Percentiles rank a stretch among this genome's conserved stretches.
Evolutionary conservation across 2,113 vertebrate genomes (phyloP).

Genomic region (Erpornis zantholeuca): DNA sequence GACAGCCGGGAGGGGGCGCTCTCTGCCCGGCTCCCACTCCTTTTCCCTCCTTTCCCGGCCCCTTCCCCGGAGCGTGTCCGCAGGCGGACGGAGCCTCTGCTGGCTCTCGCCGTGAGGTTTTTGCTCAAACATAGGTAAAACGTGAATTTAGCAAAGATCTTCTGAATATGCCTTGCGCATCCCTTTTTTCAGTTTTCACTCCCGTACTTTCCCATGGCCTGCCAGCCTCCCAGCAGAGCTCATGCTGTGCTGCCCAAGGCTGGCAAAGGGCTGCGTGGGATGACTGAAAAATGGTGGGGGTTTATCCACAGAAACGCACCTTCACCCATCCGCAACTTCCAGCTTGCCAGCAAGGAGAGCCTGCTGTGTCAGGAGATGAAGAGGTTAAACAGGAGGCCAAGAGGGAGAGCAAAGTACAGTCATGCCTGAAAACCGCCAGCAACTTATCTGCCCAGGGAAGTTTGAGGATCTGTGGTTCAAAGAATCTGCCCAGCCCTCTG

Average conservation of each 20-base stretch:
- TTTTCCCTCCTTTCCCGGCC: not conserved
- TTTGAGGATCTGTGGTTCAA: not conserved
- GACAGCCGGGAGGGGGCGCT: not conserved
- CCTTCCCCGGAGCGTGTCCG: not conserved
- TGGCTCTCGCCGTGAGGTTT: not conserved
- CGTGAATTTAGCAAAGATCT: not conserved
- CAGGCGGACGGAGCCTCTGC: not conserved
- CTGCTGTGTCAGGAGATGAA: not conserved
- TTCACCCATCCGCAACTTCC: rapidly evolving
- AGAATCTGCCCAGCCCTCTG: not conserved
- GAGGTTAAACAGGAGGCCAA: not conserved
- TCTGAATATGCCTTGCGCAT: not conserved
- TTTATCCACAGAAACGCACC: not conserved
- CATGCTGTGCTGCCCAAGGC: rapidly evolving
- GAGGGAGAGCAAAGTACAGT: not conserved
- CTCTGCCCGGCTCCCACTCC: not conserved
- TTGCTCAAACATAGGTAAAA: not conserved
- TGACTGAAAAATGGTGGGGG: rapidly evolving
- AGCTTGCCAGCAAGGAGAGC: not conserved
- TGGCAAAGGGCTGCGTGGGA: not conserved
- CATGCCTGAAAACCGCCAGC: not conserved
- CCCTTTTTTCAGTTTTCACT: not conserved
- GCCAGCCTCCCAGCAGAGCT: not conserved
- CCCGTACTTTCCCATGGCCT: not conserved
- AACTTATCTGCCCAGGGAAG: not conserved